These are phyloP conservation scores for Pseudoips prasinana DNA, from an alignment of 2,888 invertebrate species.

Conservation along the genomic window DNA sequence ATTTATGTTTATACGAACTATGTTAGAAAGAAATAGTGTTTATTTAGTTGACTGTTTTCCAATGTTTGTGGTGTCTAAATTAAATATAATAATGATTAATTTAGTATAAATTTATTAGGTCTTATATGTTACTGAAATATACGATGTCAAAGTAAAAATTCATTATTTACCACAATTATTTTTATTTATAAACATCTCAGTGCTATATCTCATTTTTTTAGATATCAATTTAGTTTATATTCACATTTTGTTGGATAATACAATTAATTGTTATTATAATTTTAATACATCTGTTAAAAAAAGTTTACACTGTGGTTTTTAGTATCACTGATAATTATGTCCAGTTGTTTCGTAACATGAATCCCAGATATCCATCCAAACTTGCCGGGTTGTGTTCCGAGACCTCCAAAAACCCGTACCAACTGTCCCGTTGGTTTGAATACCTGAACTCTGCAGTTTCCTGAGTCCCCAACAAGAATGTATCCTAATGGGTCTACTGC, in stretches of 20 bases:
- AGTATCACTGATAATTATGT: constrained; percentile 84
- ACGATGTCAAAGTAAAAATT: too few species aligned
- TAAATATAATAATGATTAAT: too few species aligned
- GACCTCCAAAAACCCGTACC: constrained; percentile 84
- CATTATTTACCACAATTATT: too few species aligned
- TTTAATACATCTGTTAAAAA: constrained; percentile 51
- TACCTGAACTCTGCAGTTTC: constrained; percentile 88
- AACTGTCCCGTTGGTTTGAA: constrained; percentile 87
- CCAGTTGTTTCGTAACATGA: constrained; percentile 81
- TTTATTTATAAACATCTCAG: constrained; percentile 24
- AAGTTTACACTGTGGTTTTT: constrained; percentile 77
- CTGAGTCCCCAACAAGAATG: constrained; percentile 90
- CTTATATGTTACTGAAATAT: too few species aligned
- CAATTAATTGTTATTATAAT: constrained; percentile 59
- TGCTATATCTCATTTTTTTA: constrained; percentile 41
- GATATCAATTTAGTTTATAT: constrained; percentile 27
- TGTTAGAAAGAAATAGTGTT: too few species aligned
- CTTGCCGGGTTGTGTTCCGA: constrained; percentile 69
- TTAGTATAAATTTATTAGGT: too few species aligned
- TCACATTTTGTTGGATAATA: constrained; percentile 45
- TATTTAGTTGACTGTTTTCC: too few species aligned
- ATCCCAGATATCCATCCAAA: constrained; percentile 88
- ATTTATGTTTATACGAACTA: too few species aligned
- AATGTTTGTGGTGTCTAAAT: too few species aligned
- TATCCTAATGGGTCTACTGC: constrained; percentile 87